A percentile compares a stretch with the other conserved stretches of the same genome.
Evolutionary conservation across 1,140 invertebrate species (phyloP).

Genomic region (Drosophila setifemur): DNA sequence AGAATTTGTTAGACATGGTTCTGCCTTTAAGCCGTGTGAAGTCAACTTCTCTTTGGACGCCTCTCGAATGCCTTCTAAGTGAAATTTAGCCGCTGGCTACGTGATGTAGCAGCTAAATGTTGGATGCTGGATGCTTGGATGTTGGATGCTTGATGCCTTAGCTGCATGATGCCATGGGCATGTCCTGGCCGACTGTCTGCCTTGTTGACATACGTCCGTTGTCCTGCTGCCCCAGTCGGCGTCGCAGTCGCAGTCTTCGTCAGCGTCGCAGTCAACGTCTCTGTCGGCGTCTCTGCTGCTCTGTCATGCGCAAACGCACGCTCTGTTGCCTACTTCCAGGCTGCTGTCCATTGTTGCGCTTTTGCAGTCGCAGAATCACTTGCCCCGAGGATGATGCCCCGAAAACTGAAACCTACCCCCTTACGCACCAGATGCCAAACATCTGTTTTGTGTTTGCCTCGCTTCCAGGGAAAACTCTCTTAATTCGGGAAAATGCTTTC

Average conservation of each 20-base stretch:
- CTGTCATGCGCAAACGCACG: slow-evolving; percentile 65
- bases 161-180: slow-evolving; percentile 17
- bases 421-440: slow-evolving; percentile 39
- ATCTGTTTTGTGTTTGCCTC: slow-evolving; percentile 77
- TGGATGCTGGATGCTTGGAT: no score
- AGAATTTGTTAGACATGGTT: slow-evolving; percentile 1
- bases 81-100: slow-evolving; percentile 48
- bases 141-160: slow-evolving; percentile 19
- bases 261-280: neutral
- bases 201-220: slow-evolving; percentile 42
- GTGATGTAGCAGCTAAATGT: slow-evolving; percentile 35
- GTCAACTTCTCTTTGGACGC: slow-evolving; percentile 61
- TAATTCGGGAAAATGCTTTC: neutral
- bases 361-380: slow-evolving; percentile 43
- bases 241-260: neutral
- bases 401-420: neutral
- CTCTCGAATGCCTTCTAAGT: slow-evolving; percentile 56
- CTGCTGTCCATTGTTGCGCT: slow-evolving; percentile 71
- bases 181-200: slow-evolving; percentile 60
- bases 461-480: slow-evolving; percentile 56
- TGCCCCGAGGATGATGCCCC: neutral
- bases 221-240: slow-evolving; percentile 3
- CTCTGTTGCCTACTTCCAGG: slow-evolving; percentile 69
- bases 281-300: slow-evolving; percentile 19
- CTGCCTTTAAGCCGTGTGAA: slow-evolving; percentile 40